A percentile compares a stretch with the other conserved stretches of the same genome.
Conservation (phyloP, 2,888 invertebrate genomes). For the Yponomeuta plumbellus region DNA sequence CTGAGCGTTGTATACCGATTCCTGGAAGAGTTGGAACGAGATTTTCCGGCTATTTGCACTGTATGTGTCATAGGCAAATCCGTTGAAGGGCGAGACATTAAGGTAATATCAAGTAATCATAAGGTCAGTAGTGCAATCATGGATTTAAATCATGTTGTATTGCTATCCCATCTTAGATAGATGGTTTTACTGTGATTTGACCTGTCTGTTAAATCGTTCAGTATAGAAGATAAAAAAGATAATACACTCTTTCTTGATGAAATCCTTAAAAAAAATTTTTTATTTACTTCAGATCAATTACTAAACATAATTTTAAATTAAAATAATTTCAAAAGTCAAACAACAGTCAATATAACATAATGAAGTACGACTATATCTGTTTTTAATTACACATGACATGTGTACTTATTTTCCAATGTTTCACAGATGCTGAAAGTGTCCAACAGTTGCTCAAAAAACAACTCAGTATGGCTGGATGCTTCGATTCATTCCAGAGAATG, state of each 20-base stretch:
- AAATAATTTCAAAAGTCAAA: too few species aligned
- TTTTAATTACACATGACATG: too few species aligned
- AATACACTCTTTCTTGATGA: too few species aligned
- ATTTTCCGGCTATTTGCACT: conserved; percentile 85
- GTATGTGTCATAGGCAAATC: conserved; percentile 87
- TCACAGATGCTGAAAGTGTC: conserved; percentile 80
- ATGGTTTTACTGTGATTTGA: not conserved
- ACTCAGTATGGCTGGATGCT: conserved; percentile 84
- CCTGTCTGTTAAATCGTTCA: not conserved
- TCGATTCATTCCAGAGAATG: conserved; percentile 95
- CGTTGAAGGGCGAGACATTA: conserved; percentile 83
- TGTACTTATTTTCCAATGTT: too few species aligned
- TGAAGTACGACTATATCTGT: too few species aligned
- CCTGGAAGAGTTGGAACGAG: conserved; percentile 84
- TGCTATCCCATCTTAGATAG: too few species aligned
- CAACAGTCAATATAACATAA: too few species aligned
- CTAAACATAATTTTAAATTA: too few species aligned
- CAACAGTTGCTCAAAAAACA: conserved; percentile 79
- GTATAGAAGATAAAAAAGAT: too few species aligned
- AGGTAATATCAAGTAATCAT: conserved; percentile 60
- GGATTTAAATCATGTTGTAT: too few species aligned
- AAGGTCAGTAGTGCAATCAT: not conserved
- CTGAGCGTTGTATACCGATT: conserved; percentile 84
- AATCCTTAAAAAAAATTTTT: too few species aligned
- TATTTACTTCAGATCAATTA: too few species aligned